Conservation (phyloP, 2,113 vertebrate genomes). For the Zosterops borbonicus region DNA sequence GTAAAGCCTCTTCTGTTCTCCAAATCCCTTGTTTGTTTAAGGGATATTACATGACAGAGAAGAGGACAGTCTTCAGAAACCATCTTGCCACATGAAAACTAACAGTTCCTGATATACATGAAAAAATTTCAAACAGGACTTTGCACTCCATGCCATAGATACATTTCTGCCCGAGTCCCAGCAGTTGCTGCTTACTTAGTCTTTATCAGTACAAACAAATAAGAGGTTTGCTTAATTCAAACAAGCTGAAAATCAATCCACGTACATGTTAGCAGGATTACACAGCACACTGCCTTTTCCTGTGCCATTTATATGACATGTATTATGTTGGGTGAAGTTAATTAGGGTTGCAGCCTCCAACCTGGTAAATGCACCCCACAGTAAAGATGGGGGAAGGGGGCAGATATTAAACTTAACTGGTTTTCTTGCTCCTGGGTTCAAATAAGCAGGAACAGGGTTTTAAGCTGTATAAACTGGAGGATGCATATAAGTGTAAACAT, state of each 20-base stretch:
- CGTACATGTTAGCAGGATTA: not conserved
- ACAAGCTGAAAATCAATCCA: not conserved
- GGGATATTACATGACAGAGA: not conserved
- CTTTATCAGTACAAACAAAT: not conserved
- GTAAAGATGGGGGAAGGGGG: not conserved
- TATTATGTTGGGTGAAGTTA: not conserved
- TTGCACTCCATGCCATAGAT: not conserved
- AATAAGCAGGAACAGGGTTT: not conserved
- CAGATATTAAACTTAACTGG: not conserved
- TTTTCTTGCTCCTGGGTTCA: not conserved
- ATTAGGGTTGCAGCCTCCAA: not conserved
- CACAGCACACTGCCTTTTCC: not conserved
- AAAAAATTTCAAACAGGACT: not conserved
- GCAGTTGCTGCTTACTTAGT: not conserved
- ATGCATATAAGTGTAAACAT: not conserved
- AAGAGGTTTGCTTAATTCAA: not conserved
- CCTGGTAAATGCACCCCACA: not conserved
- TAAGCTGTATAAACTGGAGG: not conserved
- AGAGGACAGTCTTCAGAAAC: not conserved
- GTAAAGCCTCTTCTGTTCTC: not conserved
- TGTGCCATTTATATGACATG: not conserved
- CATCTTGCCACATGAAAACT: not conserved
- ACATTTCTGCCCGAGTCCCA: not conserved
- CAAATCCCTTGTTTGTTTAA: not conserved
- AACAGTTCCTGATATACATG: not conserved